These are phyloP conservation scores for Pseudomugil gertrudae DNA, from an alignment of 2,797 vertebrate species.

Conservation along the genomic window DNA sequence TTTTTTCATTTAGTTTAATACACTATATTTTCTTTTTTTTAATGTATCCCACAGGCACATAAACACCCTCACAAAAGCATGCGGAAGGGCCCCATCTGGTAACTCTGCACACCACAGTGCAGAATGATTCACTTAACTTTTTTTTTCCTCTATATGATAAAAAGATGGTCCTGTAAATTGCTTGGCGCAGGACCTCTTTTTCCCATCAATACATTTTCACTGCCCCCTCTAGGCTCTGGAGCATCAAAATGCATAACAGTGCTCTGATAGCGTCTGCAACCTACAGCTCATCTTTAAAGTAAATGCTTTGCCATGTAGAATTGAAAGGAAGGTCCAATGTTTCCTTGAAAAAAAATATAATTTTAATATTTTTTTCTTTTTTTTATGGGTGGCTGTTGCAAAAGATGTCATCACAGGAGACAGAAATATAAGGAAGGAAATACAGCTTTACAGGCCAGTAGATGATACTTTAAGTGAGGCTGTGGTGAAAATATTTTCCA, in stretches of 20 bases:
- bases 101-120: slow-evolving; percentile 39
- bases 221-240: slow-evolving; percentile 31
- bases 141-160: slow-evolving; percentile 33
- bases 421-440: slow-evolving; percentile 15
- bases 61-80: slow-evolving; percentile 29
- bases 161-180: slow-evolving; percentile 55
- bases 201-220: slow-evolving; percentile 64
- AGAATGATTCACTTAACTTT: slow-evolving; percentile 58
- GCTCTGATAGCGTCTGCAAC: slow-evolving; percentile 62
- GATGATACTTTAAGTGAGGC: not conserved
- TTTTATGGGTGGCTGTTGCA: not conserved
- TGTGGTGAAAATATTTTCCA: not conserved
- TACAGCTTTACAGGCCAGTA: slow-evolving; percentile 12
- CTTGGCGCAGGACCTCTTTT: slow-evolving; percentile 59
- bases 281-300: slow-evolving; percentile 59
- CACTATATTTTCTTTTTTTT: slow-evolving; percentile 21
- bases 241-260: slow-evolving; percentile 65
- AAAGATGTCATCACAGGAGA: slow-evolving; percentile 22
- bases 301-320: slow-evolving; percentile 49
- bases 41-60: slow-evolving; percentile 16
- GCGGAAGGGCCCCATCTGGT: slow-evolving; percentile 31
- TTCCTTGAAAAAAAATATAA: slow-evolving; percentile 35
- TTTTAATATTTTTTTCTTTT: slow-evolving; percentile 6
- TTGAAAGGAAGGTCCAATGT: slow-evolving; percentile 46
- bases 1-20: slow-evolving; percentile 37